Evolutionary conservation across 2,888 invertebrate species (phyloP).

Genomic region (Steinernema scapterisci): DNA sequence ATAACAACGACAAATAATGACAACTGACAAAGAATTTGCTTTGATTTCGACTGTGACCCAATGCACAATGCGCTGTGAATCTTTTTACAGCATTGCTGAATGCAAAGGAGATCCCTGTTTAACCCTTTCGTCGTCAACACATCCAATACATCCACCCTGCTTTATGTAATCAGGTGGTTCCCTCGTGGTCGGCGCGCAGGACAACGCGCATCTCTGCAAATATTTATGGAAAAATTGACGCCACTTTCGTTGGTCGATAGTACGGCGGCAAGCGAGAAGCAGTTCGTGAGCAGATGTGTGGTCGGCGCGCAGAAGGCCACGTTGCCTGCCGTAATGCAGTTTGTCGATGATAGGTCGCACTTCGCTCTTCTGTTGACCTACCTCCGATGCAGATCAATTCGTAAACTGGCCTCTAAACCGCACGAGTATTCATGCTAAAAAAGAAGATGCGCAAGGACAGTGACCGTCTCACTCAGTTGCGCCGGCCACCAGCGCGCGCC

Average conservation of each 20-base stretch:
- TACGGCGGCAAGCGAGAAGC: neutral
- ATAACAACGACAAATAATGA: too few relatives aligned
- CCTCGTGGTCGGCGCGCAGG: neutral
- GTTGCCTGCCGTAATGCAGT: slow-evolving; percentile 28
- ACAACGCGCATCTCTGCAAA: neutral
- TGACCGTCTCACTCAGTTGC: neutral
- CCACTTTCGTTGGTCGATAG: neutral
- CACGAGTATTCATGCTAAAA: neutral
- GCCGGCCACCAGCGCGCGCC: neutral
- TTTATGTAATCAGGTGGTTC: slow-evolving; percentile 25
- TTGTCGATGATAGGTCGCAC: slow-evolving; percentile 4
- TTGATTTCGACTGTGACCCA: too few relatives aligned
- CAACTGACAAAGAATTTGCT: too few relatives aligned
- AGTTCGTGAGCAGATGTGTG: slow-evolving; percentile 17
- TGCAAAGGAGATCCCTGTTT: too few relatives aligned
- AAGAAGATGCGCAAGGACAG: slow-evolving; percentile 22
- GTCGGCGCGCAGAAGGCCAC: neutral
- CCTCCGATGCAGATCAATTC: slow-evolving; percentile 16
- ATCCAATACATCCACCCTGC: neutral
- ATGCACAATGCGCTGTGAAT: too few relatives aligned
- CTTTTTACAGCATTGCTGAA: too few relatives aligned
- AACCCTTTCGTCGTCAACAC: too few relatives aligned
- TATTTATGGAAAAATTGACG: slow-evolving; percentile 14
- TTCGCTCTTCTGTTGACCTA: slow-evolving; percentile 7
- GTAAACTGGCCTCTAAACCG: slow-evolving; percentile 27